These are phyloP conservation scores for Helarctos malayanus DNA, from an alignment of 2,797 vertebrate species.

Conservation along the genomic window DNA sequence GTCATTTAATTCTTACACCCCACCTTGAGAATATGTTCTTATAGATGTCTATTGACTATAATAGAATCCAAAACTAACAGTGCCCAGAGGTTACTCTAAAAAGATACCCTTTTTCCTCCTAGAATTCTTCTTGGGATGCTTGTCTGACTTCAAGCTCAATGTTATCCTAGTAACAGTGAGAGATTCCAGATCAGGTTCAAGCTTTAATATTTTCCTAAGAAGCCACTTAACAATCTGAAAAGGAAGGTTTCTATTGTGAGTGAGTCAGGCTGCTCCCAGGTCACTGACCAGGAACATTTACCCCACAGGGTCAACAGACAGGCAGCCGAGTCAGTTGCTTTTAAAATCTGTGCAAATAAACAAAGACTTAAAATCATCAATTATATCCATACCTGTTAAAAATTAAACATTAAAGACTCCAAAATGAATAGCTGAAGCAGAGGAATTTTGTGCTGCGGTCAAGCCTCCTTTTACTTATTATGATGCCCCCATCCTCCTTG, in stretches of 20 bases:
- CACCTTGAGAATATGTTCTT: not conserved
- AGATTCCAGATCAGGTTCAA: not conserved
- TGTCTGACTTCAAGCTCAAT: not conserved
- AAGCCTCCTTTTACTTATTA: conserved; percentile 69
- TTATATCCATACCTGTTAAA: conserved; percentile 85
- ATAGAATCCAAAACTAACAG: not conserved
- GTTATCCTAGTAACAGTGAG: not conserved
- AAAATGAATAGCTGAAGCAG: conserved; percentile 49
- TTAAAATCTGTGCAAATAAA: conserved; percentile 81
- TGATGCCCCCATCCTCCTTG: not conserved
- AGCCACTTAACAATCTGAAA: not conserved
- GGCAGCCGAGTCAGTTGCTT: conserved; percentile 1
- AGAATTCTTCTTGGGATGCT: not conserved
- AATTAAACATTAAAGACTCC: conserved; percentile 84
- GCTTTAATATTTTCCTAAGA: conserved; percentile 27
- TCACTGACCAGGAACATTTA: conserved; percentile 32
- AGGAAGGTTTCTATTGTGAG: not conserved
- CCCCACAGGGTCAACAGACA: conserved; percentile 13
- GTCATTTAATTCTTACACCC: not conserved
- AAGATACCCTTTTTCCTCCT: not conserved
- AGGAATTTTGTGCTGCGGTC: conserved; percentile 64
- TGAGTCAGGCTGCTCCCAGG: not conserved
- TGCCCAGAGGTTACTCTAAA: not conserved
- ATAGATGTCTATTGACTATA: not conserved
- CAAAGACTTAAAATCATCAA: conserved; percentile 76